These are phyloP conservation scores for Stigmatopora nigra DNA, from an alignment of 2,113 vertebrate species.

Conservation along the genomic window DNA sequence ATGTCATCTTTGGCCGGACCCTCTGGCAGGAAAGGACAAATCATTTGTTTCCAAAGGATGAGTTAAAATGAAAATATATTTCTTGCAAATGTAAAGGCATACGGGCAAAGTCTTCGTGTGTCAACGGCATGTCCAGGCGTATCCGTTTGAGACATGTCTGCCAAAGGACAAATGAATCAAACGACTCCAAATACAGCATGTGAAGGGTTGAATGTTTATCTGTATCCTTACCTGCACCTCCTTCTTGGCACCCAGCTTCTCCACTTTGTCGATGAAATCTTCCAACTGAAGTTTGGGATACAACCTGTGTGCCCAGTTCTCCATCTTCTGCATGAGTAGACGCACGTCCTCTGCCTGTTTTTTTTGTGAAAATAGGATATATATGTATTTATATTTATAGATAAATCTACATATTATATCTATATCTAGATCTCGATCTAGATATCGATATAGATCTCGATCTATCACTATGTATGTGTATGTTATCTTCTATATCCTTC, in stretches of 20 bases:
- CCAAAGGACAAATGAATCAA: background rate
- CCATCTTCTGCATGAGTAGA: constrained; percentile 82
- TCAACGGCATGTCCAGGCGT: constrained; percentile 86
- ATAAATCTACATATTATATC: too few species aligned
- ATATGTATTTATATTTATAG: too few species aligned
- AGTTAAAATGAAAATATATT: too few species aligned
- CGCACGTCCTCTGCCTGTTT: constrained; percentile 81
- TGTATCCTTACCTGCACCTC: constrained; percentile 82
- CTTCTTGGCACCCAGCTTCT: constrained; percentile 83
- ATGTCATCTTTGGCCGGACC: constrained; percentile 2
- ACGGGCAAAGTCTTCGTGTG: constrained; percentile 77
- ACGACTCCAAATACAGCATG: background rate
- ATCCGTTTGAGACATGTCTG: constrained; percentile 95
- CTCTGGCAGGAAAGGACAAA: background rate
- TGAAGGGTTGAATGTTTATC: too few species aligned
- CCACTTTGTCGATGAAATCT: constrained; percentile 85
- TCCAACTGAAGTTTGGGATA: constrained; percentile 92
- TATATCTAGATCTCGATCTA: too few species aligned
- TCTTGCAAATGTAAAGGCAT: constrained; percentile 25
- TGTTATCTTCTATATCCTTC: too few species aligned
- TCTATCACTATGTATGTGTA: too few species aligned
- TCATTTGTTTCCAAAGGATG: background rate
- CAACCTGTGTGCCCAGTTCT: constrained; percentile 94
- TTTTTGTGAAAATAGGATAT: too few species aligned
- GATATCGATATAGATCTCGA: too few species aligned